Evolutionary conservation across 2,113 vertebrate species (phyloP).

Genomic region (Dipodomys stephensi): DNA sequence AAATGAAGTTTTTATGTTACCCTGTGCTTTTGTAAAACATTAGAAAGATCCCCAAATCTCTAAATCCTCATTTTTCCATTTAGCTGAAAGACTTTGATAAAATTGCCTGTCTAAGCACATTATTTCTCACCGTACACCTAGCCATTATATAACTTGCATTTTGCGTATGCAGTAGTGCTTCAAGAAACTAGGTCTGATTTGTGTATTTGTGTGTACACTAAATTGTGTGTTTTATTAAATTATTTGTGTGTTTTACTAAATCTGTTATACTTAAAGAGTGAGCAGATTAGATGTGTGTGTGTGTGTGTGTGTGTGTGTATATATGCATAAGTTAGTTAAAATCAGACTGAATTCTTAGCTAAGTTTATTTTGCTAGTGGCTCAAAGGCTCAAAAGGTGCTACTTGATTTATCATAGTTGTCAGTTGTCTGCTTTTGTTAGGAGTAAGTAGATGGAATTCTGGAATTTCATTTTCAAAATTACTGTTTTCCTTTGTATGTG

Average conservation of each 20-base stretch:
- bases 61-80: slow-evolving; percentile 49
- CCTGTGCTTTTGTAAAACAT: slow-evolving; percentile 57
- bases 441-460: background rate
- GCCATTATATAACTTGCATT: background rate
- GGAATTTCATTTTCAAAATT: slow-evolving; percentile 2
- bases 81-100: slow-evolving; percentile 43
- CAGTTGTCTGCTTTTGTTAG: background rate
- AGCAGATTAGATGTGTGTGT: background rate
- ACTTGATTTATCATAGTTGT: background rate
- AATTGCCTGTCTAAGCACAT: slow-evolving; percentile 52
- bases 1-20: slow-evolving; percentile 41
- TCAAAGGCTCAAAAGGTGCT: background rate
- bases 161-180: background rate
- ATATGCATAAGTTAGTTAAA: background rate
- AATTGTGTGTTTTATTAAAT: background rate
- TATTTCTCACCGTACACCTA: background rate
- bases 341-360: slow-evolving; percentile 23
- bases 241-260: background rate
- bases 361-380: background rate
- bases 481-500: background rate
- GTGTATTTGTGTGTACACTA: background rate
- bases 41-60: slow-evolving; percentile 33
- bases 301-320: too few relatives aligned
- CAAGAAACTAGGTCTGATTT: background rate
- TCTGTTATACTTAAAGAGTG: slow-evolving; percentile 3